Percentiles rank a stretch among this genome's conserved stretches.
phyloP scores from a whole-genome alignment of 2,797 vertebrate species.

The Chloroceryle amazona region DNA sequence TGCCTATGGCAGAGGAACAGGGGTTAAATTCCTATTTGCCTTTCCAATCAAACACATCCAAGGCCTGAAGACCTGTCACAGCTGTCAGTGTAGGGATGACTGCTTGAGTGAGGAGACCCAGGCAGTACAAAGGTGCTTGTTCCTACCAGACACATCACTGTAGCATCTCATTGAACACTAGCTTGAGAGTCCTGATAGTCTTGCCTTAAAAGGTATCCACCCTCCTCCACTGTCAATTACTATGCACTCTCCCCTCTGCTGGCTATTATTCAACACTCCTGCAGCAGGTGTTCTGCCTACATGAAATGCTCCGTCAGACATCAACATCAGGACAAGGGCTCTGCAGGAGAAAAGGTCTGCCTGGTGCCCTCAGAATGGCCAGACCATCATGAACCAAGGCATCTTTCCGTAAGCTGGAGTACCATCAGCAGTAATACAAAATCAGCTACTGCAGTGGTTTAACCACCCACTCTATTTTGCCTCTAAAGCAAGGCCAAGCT shows the following conservation, averaged over 20 bases:
- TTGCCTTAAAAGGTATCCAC: neutral
- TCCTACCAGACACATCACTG: neutral
- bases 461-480: neutral
- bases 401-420: neutral
- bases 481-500: neutral
- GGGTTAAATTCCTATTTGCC: neutral
- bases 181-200: neutral
- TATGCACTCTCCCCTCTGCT: neutral
- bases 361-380: neutral
- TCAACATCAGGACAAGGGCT: neutral
- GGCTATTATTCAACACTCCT: neutral
- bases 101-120: neutral
- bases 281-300: neutral
- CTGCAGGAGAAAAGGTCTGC: neutral
- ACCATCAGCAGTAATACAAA: neutral
- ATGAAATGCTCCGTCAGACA: neutral
- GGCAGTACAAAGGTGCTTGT: neutral
- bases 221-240: neutral
- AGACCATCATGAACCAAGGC: neutral
- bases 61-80: neutral
- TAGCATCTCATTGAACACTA: neutral
- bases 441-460: neutral
- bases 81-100: neutral
- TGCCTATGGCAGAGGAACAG: neutral
- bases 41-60: neutral